phyloP scores from a whole-genome alignment of 2,888 invertebrate species.

The Sthenelais limicola region DNA sequence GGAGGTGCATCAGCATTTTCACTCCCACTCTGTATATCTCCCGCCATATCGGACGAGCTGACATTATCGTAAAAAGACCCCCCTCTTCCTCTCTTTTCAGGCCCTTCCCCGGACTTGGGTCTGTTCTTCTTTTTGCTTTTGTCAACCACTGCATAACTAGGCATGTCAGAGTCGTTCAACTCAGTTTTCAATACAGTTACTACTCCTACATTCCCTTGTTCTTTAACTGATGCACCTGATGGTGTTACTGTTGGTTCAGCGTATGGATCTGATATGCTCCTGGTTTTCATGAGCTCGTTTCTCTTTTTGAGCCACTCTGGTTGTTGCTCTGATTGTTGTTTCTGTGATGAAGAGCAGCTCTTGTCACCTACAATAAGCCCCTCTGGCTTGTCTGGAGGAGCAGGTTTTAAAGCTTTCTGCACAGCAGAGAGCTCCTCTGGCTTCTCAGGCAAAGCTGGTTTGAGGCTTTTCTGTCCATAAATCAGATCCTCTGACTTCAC shows the following conservation, averaged over 20 bases:
- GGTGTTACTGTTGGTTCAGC: neutral
- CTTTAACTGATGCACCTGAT: too few species aligned
- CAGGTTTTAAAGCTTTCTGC: too few species aligned
- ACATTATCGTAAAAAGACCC: constrained; percentile 5
- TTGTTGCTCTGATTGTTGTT: too few species aligned
- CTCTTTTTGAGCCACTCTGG: constrained; percentile 19
- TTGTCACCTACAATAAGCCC: too few species aligned
- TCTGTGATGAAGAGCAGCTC: too few species aligned
- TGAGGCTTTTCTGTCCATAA: too few species aligned
- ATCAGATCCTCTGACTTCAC: too few species aligned
- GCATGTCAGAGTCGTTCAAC: neutral
- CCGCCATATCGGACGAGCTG: neutral
- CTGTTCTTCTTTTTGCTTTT: constrained; percentile 3
- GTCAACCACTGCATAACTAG: constrained; percentile 16
- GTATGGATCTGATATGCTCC: neutral
- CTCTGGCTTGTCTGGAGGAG: too few species aligned
- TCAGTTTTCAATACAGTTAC: too few species aligned
- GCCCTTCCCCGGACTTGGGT: constrained; percentile 23
- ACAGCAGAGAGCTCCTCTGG: too few species aligned
- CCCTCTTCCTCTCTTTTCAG: neutral
- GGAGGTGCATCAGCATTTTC: constrained; percentile 29
- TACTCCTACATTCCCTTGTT: too few species aligned
- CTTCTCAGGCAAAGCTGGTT: too few species aligned
- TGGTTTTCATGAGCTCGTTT: neutral
- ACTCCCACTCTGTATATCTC: neutral